Evolutionary conservation across 1,140 invertebrate species (phyloP), one percentile per base, ranked within the genome.

Genomic region (Zaprionus africanus): DNA sequence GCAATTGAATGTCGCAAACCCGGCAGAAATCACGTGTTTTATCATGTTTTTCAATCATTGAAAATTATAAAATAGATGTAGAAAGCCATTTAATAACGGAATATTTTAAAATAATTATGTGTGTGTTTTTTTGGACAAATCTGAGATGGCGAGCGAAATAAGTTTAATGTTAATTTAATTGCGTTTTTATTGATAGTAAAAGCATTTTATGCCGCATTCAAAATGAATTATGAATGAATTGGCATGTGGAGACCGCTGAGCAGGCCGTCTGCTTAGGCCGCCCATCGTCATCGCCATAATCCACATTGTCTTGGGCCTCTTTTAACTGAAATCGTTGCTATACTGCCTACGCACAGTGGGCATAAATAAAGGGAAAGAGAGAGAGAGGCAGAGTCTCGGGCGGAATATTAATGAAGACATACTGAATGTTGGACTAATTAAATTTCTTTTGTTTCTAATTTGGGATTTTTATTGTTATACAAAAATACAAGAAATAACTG

Each of bases 141-240:
- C 12, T 13, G 17, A 22, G 56, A 51, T 19, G 34, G 12, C 62
- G n/a, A 7, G 76, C 72, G 62, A 81, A 90, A 85, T 90, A 73
- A 81, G 73, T 90, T 91, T 90, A 91, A 90, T 91, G 84, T 77
- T 86, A 86, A 88, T 92, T 92, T 91, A 81, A 92, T 91, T 90
- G 87, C 70, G 62, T 82, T 86, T 92, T 92, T 91, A 92, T 92
- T 92, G 87, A 80, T 82, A 92, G 82, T 92, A 92, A 92, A 90
- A 79, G 67, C 77, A 71, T 92, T 87, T 85, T 71, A 82, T 81
- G 77, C 77, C 65, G 60, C 76, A 81, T 81, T 82, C 83, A 82
- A 85, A 90, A 85, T 91, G 90, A 92, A 92, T 92, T 92, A 91
- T 90, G 81, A 76, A 86, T 85, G 79, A 85, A 87, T 90, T 85